Base-by-base conservation (phyloP, 2,888 invertebrate genomes). In the Drosophila planitibia region DNA sequence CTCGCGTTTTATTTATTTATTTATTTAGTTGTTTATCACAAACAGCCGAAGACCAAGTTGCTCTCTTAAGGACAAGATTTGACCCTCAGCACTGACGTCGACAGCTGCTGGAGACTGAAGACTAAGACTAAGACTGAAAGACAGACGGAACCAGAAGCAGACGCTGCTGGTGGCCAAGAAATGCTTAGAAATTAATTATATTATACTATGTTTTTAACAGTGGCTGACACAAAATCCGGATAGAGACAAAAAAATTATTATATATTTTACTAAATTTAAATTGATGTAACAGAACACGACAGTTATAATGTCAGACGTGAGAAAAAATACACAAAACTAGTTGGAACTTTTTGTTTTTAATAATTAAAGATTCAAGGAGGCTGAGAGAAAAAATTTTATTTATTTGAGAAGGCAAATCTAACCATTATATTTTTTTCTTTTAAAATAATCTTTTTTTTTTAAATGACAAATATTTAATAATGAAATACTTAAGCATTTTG, bases 1-100 rank as follows among this genome's bases (percentile, higher is more conserved):
- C 70, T 76, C 25, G 35, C 25, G 4, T 79, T 76, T 69, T 66
- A 71, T 75, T 76, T 71, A 69, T 68, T 85, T 67, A 67, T 55
- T 74, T 57, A 54, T 63, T 44, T 60, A 54, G 41, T 77, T 77
- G 14, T 35, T 35, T 35, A 35, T 35, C 28, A 28, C 65, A 64
- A 62, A 63, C 58, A 44, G 25, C 49, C 57, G 52, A 66, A 67
- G 63, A 76, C 59, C 63, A 58, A 68, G 84, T 78, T 81, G 81
- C 68, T 83, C 84, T 72, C 76, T 82, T 85, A 88, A 85, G 90
- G 85, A 89, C 88, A 85, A 85, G 72, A 73, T 88, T 55, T 83
- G 83, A 88, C 90, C 89, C 76, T 90, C 83, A 62, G 30, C 57
- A 16, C 68, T 62, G 61, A 70, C 62, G 63, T 59, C 55, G 82